phyloP scores from a whole-genome alignment of 1,140 invertebrate species.

The Muscidifurax raptorellus region DNA sequence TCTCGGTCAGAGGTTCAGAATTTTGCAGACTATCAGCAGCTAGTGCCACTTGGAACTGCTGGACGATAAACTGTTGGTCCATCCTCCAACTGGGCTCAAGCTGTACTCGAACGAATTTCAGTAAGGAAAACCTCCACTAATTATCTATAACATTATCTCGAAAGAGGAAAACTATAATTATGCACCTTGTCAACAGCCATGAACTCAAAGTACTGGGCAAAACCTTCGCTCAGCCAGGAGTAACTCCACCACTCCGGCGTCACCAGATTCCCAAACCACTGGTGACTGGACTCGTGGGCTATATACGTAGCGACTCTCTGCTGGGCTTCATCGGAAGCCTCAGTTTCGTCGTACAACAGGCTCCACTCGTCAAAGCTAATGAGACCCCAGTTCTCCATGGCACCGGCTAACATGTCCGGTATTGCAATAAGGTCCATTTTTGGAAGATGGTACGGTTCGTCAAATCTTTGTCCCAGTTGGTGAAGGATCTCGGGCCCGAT shows the following conservation, averaged over 20 bases:
- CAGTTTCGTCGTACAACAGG: slow-evolving; percentile 78
- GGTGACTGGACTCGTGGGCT: slow-evolving; percentile 83
- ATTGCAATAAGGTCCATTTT: slow-evolving; percentile 80
- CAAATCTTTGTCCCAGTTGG: slow-evolving; percentile 67
- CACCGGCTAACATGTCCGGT: slow-evolving; percentile 81
- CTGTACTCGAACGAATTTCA: not conserved
- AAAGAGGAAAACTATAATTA: not conserved
- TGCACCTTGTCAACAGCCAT: slow-evolving; percentile 65
- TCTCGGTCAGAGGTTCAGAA: slow-evolving; percentile 62
- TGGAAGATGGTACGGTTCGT: slow-evolving; percentile 68
- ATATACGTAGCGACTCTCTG: slow-evolving; percentile 77
- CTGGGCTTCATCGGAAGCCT: slow-evolving; percentile 71
- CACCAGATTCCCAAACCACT: slow-evolving; percentile 82
- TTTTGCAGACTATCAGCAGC: slow-evolving; percentile 58
- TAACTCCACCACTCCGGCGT: slow-evolving; percentile 81
- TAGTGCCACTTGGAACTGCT: slow-evolving; percentile 60
- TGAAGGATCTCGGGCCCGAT: slow-evolving; percentile 74
- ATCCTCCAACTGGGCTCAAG: slow-evolving; percentile 72
- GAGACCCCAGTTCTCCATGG: slow-evolving; percentile 84
- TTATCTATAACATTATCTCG: not conserved
- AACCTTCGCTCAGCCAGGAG: slow-evolving; percentile 84
- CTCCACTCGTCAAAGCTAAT: slow-evolving; percentile 77
- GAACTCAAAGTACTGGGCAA: slow-evolving; percentile 78
- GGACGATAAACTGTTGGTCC: slow-evolving; percentile 74
- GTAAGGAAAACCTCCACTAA: slow-evolving; percentile 1